phyloP scores from a whole-genome alignment of 2,797 vertebrate species.

The Mallotus villosus region DNA sequence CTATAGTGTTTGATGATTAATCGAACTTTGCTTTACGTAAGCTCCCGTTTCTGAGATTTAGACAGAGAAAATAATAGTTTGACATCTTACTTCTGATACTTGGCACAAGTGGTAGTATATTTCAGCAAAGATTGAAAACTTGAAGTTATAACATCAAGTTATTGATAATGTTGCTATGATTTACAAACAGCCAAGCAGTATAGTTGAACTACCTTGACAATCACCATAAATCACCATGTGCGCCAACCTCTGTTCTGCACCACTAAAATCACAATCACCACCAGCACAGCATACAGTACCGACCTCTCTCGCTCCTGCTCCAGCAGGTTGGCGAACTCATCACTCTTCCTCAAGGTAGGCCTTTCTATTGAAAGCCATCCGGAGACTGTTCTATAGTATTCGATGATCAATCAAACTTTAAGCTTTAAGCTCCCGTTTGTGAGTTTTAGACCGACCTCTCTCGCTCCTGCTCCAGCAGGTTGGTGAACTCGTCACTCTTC shows the following conservation, averaged over 20 bases:
- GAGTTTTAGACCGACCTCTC: neutral
- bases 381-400: neutral
- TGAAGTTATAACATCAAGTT: neutral
- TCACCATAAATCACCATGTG: too few relatives aligned
- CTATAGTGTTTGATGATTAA: neutral
- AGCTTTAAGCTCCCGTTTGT: neutral
- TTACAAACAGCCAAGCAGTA: too few relatives aligned
- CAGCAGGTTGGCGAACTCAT: constrained; percentile 92
- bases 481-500: constrained; percentile 93
- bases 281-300: constrained; percentile 33
- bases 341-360: constrained; percentile 81
- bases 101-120: neutral
- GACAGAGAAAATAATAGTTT: neutral
- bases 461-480: constrained; percentile 90
- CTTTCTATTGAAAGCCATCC: constrained; percentile 4
- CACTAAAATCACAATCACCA: neutral
- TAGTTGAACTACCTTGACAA: too few relatives aligned
- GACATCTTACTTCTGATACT: neutral
- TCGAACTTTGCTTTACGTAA: neutral
- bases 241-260: too few relatives aligned
- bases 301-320: constrained; percentile 92
- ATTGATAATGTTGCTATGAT: too few relatives aligned
- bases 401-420: neutral
- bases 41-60: neutral
- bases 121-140: neutral